These are phyloP conservation scores for Nesoenas mayeri DNA, from an alignment of 2,113 vertebrate species.

Conservation along the genomic window DNA sequence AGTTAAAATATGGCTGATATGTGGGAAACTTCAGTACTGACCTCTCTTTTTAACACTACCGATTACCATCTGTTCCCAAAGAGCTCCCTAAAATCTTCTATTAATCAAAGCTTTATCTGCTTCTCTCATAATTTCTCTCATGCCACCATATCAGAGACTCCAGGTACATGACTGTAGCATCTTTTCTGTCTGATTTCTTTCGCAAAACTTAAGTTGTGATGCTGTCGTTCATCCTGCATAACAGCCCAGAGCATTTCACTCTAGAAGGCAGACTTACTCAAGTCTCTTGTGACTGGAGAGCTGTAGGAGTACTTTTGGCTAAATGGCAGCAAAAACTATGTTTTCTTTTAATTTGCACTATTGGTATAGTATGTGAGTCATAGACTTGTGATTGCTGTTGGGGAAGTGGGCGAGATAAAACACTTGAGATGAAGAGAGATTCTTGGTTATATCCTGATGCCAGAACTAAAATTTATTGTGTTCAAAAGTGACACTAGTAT, in stretches of 20 bases:
- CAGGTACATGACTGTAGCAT: not conserved
- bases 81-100: not conserved
- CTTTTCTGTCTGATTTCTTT: not conserved
- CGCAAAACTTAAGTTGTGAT: not conserved
- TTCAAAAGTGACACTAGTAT: not conserved
- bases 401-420: constrained; percentile 2
- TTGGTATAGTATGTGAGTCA: constrained; percentile 26
- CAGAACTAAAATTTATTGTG: not conserved
- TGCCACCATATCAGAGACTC: not conserved
- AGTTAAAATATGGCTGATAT: not conserved
- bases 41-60: not conserved
- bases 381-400: constrained; percentile 8
- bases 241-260: not conserved
- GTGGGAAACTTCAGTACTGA: not conserved
- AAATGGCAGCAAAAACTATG: not conserved
- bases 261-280: not conserved
- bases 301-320: constrained; percentile 24
- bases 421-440: not conserved
- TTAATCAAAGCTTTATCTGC: not conserved
- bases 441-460: not conserved
- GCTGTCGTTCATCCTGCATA: not conserved
- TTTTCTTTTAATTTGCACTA: not conserved
- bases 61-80: not conserved
- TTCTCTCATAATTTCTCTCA: not conserved
- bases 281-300: constrained; percentile 24